A percentile compares a stretch with the other conserved stretches of the same genome.
Conservation (phyloP, 2,888 invertebrate genomes). For the Selenia dentaria region DNA sequence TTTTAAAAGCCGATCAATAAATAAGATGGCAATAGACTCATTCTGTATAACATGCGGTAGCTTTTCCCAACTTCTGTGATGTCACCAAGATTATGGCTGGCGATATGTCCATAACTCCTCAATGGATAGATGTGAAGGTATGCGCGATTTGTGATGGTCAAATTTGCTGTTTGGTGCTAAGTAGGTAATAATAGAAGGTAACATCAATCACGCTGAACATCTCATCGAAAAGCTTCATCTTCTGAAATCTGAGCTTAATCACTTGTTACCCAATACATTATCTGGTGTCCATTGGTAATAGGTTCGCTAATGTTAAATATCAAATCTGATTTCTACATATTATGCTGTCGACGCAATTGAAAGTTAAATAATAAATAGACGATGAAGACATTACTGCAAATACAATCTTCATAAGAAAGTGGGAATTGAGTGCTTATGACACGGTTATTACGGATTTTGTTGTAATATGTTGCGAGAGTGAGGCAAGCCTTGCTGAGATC, state of each 20-base stretch:
- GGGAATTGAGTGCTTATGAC: conserved; percentile 66
- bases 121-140: too few species aligned
- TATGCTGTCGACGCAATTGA: conserved; percentile 23
- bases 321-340: conserved; percentile 29
- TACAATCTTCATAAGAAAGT: conserved; percentile 53
- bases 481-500: conserved; percentile 55
- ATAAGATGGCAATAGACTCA: too few species aligned
- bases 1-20: too few species aligned
- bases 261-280: conserved; percentile 16
- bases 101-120: too few species aligned
- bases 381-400: conserved; percentile 41
- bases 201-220: not conserved
- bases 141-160: too few species aligned
- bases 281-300: conserved; percentile 16
- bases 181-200: too few species aligned
- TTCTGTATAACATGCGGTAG: too few species aligned
- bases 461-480: conserved; percentile 72
- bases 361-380: conserved; percentile 33
- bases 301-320: conserved; percentile 27
- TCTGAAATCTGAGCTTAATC: not conserved
- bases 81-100: too few species aligned
- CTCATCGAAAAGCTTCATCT: too few species aligned
- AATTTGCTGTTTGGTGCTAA: too few species aligned
- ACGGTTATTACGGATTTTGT: conserved; percentile 71
- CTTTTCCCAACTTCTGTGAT: too few species aligned